These are phyloP conservation scores for Polydrusus cervinus DNA, from an alignment of 2,888 invertebrate genomes.

Conservation along the genomic window DNA sequence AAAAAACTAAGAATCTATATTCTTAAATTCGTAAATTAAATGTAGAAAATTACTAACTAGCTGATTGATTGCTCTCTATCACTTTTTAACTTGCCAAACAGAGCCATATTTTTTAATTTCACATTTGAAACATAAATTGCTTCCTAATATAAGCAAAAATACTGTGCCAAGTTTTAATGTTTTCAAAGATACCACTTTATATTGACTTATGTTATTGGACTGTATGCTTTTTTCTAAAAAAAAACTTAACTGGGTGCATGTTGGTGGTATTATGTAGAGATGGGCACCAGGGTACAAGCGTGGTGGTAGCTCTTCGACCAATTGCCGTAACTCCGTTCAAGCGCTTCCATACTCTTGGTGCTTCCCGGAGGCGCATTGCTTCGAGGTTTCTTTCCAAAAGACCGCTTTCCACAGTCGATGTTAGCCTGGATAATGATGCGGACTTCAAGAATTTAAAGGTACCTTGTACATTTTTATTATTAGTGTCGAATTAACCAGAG, in stretches of 20 bases:
- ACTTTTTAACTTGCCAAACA: too few relatives aligned
- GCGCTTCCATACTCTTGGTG: slow-evolving; percentile 65
- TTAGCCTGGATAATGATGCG: slow-evolving; percentile 29
- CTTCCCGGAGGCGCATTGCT: slow-evolving; percentile 66
- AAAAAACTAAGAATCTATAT: too few relatives aligned
- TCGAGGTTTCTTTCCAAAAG: slow-evolving; percentile 63
- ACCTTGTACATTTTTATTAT: slow-evolving; percentile 27
- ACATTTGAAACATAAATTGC: too few relatives aligned
- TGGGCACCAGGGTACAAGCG: slow-evolving; percentile 64
- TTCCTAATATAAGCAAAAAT: too few relatives aligned
- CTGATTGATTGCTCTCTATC: too few relatives aligned
- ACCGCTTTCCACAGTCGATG: slow-evolving; percentile 62
- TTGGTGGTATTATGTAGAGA: slow-evolving; percentile 57
- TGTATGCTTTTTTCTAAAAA: slow-evolving; percentile 3
- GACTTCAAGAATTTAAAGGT: slow-evolving; percentile 31
- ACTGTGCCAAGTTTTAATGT: too few relatives aligned
- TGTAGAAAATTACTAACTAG: too few relatives aligned
- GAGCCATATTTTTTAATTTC: too few relatives aligned
- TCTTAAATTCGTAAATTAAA: too few relatives aligned
- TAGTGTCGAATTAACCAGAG: not conserved
- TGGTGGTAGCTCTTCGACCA: slow-evolving; percentile 69
- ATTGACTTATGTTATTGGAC: too few relatives aligned
- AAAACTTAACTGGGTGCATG: slow-evolving; percentile 64
- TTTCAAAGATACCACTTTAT: too few relatives aligned
- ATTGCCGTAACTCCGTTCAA: slow-evolving; percentile 63